Conservation (phyloP, 1,140 invertebrate genomes). For the Cherax quadricarinatus region DNA sequence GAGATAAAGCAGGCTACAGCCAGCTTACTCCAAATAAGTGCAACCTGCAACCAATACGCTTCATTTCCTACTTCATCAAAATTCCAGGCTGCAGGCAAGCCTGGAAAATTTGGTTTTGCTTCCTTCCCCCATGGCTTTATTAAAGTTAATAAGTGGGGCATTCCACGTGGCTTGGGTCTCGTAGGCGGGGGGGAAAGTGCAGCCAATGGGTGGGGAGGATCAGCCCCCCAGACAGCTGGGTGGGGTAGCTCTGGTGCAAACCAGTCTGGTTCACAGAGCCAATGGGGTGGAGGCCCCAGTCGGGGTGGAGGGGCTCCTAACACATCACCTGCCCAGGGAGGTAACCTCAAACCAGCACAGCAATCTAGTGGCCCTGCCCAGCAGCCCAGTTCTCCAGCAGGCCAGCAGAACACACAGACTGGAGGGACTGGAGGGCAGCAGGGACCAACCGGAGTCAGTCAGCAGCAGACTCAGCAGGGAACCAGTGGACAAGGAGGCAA, state of each 20-base stretch:
- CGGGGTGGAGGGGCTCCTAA: constrained; percentile 63
- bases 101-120: constrained; percentile 70
- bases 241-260: constrained; percentile 69
- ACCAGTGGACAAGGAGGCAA: constrained; percentile 55
- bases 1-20: constrained; percentile 41
- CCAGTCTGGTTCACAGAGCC: constrained; percentile 65
- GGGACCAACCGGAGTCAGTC: constrained; percentile 34
- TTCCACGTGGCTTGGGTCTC: constrained; percentile 72
- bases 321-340: constrained; percentile 51
- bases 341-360: constrained; percentile 69
- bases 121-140: constrained; percentile 55
- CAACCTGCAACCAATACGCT: constrained; percentile 73
- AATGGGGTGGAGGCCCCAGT: constrained; percentile 72
- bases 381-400: constrained; percentile 71
- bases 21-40: constrained; percentile 60
- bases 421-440: constrained; percentile 42
- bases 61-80: constrained; percentile 72
- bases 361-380: constrained; percentile 72
- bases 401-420: constrained; percentile 73
- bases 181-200: constrained; percentile 71
- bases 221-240: constrained; percentile 68
- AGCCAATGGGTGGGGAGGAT: constrained; percentile 72
- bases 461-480: constrained; percentile 72
- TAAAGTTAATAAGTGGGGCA: constrained; percentile 73
- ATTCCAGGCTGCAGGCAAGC: constrained; percentile 69